Evolutionary conservation across 2,888 invertebrate species (phyloP).

Genomic region (Clunio marinus): DNA sequence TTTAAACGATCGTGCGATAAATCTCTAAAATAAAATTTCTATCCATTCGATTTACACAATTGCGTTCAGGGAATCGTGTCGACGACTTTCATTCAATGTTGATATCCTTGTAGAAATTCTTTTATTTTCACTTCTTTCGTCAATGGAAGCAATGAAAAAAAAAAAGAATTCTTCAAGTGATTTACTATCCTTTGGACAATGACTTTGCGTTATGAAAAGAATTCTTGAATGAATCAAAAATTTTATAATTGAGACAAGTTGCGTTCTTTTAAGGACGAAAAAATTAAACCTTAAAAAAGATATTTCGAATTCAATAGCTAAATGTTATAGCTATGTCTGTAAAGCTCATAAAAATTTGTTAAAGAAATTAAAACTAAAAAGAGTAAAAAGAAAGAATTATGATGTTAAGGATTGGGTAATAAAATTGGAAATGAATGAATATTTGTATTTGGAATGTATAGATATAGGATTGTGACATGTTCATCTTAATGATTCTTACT

Average conservation of each 20-base stretch:
- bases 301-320: too few species aligned
- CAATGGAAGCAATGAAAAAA: too few species aligned
- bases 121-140: neutral
- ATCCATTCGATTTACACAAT: neutral
- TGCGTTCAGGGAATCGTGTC: neutral
- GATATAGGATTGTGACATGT: too few species aligned
- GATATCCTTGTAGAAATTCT: neutral
- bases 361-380: too few species aligned
- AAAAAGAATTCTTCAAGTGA: neutral
- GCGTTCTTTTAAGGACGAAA: neutral
- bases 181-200: neutral
- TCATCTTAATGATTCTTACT: too few species aligned
- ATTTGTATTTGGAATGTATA: too few species aligned
- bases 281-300: neutral
- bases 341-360: too few species aligned
- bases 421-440: too few species aligned
- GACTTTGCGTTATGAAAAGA: too few species aligned
- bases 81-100: neutral
- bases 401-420: too few species aligned
- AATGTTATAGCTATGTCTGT: too few species aligned
- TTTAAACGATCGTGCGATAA: neutral
- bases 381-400: too few species aligned
- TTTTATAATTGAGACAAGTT: slow-evolving; percentile 9
- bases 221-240: neutral
- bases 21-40: neutral